phyloP scores from a whole-genome alignment of 2,888 invertebrate species.

The Cephus rjabovi region DNA sequence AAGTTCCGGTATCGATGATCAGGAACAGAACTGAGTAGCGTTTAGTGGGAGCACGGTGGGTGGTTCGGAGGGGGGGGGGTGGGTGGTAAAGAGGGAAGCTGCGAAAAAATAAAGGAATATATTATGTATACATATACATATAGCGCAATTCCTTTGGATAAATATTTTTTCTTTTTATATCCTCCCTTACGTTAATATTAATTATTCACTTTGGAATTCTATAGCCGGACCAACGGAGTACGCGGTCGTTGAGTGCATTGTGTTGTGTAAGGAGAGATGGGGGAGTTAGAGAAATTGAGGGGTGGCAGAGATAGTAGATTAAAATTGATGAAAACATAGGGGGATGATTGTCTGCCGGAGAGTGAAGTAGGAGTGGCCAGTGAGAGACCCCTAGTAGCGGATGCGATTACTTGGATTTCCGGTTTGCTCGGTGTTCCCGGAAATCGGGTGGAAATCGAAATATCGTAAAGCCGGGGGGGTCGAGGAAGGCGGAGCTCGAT shows the following conservation, averaged over 20 bases:
- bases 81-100: constrained; percentile 2
- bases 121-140: not conserved
- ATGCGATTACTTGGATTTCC: not conserved
- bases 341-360: not conserved
- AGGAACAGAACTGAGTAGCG: constrained; percentile 47
- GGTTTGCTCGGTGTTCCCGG: not conserved
- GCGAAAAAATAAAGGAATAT: constrained; percentile 13
- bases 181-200: not conserved
- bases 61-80: not conserved
- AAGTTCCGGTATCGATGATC: constrained; percentile 33
- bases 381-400: not conserved
- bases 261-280: not conserved
- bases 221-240: not conserved
- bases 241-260: not conserved
- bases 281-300: not conserved
- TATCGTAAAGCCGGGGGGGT: not conserved
- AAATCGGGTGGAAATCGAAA: not conserved
- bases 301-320: not conserved
- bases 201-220: not conserved
- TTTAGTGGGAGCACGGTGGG: constrained; percentile 18
- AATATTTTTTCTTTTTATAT: constrained; percentile 28
- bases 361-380: not conserved
- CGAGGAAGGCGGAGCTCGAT: constrained; percentile 5
- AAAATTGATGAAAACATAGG: not conserved
- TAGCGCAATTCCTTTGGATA: constrained; percentile 26